Conservation (phyloP, 2,888 invertebrate species). For the Hydropsyche betteni region DNA sequence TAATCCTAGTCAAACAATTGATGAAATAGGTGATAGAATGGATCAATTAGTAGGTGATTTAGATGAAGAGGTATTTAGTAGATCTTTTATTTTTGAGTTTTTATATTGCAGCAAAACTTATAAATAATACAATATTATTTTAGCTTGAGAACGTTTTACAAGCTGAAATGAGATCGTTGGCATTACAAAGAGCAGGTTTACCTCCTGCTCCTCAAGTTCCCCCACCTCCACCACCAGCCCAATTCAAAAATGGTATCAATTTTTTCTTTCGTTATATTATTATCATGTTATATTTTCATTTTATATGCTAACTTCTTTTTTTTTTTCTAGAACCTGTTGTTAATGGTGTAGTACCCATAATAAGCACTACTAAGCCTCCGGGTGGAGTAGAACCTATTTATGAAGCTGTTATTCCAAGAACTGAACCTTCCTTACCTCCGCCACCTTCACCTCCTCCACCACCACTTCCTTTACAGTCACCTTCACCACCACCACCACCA, state of each 20-base stretch:
- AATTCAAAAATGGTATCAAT: too few relatives aligned
- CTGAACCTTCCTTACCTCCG: slow-evolving; percentile 59
- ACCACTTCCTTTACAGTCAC: slow-evolving; percentile 59
- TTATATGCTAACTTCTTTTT: slow-evolving; percentile 36
- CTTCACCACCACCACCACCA: slow-evolving; percentile 58
- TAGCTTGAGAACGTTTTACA: slow-evolving; percentile 72
- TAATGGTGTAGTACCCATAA: slow-evolving; percentile 38
- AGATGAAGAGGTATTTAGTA: slow-evolving; percentile 73
- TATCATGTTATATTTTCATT: slow-evolving; percentile 29
- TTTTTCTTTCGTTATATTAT: slow-evolving; percentile 37
- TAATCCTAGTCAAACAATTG: slow-evolving; percentile 73
- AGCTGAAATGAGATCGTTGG: slow-evolving; percentile 53
- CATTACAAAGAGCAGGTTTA: slow-evolving; percentile 51
- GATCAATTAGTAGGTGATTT: slow-evolving; percentile 82
- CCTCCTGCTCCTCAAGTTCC: slow-evolving; percentile 47
- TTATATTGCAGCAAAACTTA: background rate
- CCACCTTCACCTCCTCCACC: slow-evolving; percentile 57
- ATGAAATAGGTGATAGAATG: slow-evolving; percentile 87
- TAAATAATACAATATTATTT: slow-evolving; percentile 36
- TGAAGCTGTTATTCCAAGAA: slow-evolving; percentile 82
- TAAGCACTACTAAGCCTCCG: slow-evolving; percentile 52
- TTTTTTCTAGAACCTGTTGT: slow-evolving; percentile 23
- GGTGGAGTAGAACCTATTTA: slow-evolving; percentile 79
- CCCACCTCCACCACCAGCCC: slow-evolving; percentile 37
- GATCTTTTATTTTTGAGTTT: background rate